Conservation (phyloP, 2,888 invertebrate genomes). For the Cheilosia vulpina region DNA sequence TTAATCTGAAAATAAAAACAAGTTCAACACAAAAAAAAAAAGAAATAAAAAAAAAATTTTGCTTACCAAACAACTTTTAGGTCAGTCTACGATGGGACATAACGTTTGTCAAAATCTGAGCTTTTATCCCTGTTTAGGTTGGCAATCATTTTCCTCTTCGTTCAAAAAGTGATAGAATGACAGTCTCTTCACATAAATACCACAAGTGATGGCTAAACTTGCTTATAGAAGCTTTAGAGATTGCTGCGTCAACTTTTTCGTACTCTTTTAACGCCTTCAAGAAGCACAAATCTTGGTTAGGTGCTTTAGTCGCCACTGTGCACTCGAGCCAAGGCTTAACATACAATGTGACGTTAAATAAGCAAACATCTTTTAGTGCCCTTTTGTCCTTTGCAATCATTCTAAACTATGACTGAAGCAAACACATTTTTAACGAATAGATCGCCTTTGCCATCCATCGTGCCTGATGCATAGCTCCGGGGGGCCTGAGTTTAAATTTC, state of each 20-base stretch:
- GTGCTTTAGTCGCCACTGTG: constrained; percentile 12
- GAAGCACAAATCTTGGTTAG: constrained; percentile 18
- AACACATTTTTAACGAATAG: constrained; percentile 11
- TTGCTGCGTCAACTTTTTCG: background rate
- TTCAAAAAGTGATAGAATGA: no score
- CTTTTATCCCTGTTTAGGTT: no score
- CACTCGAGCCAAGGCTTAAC: constrained; percentile 22
- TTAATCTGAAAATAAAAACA: no score
- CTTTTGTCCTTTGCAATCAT: constrained; percentile 15
- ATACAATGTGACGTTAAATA: constrained; percentile 27
- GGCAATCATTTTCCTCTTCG: no score
- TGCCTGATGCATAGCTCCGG: no score
- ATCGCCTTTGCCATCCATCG: constrained; percentile 5
- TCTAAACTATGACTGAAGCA: constrained; percentile 5
- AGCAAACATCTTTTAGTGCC: constrained; percentile 18
- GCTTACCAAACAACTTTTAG: no score
- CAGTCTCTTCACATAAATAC: no score
- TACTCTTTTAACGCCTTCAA: constrained; percentile 13
- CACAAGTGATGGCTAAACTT: no score
- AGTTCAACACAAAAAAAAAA: no score
- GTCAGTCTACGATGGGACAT: no score
- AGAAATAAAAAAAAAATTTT: no score
- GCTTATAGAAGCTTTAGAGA: constrained; percentile 1
- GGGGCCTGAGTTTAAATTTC: background rate
- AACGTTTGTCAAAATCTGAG: no score